Evolutionary conservation across 2,888 invertebrate species (phyloP).

Genomic region (Rhingia rostrata): DNA sequence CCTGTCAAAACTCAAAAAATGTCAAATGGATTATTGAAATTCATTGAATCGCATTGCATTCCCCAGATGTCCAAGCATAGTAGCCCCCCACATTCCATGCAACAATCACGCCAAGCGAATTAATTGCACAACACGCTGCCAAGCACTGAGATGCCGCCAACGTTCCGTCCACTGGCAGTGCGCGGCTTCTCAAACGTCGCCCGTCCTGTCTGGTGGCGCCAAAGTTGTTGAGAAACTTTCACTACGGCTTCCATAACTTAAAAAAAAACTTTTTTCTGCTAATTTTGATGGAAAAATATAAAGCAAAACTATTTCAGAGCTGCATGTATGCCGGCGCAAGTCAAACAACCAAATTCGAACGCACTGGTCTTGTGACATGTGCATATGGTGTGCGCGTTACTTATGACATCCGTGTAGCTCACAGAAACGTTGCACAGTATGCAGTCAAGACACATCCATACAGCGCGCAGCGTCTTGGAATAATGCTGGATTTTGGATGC

Average conservation of each 20-base stretch:
- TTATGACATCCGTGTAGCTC: conserved; percentile 60
- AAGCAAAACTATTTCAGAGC: conserved; percentile 36
- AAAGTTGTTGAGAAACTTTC: conserved; percentile 63
- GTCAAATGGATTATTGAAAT: conserved; percentile 30
- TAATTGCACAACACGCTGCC: conserved; percentile 46
- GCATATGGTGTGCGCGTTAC: conserved; percentile 6
- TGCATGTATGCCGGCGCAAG: conserved; percentile 35
- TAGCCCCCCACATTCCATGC: conserved; percentile 37
- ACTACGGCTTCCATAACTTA: conserved; percentile 52
- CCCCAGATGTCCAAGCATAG: conserved; percentile 37
- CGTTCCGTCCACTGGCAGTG: conserved; percentile 2
- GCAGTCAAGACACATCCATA: conserved; percentile 4
- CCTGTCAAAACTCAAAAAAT: conserved; percentile 14
- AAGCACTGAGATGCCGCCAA: conserved; percentile 9
- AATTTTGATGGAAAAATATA: conserved; percentile 44
- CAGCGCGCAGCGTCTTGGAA: conserved; percentile 26
- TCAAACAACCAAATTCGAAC: conserved; percentile 35
- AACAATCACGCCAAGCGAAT: conserved; percentile 54
- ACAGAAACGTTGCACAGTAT: conserved; percentile 14
- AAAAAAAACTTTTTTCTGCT: conserved; percentile 21
- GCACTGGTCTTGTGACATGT: conserved; percentile 21
- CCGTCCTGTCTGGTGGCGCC: conserved; percentile 55
- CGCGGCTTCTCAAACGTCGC: conserved; percentile 7
- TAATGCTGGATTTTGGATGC: conserved; percentile 56
- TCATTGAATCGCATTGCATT: conserved; percentile 12